Percentiles rank a stretch among this genome's conserved stretches.
phyloP scores from a whole-genome alignment of 2,888 invertebrate genomes.

The Eulithis prunata region DNA sequence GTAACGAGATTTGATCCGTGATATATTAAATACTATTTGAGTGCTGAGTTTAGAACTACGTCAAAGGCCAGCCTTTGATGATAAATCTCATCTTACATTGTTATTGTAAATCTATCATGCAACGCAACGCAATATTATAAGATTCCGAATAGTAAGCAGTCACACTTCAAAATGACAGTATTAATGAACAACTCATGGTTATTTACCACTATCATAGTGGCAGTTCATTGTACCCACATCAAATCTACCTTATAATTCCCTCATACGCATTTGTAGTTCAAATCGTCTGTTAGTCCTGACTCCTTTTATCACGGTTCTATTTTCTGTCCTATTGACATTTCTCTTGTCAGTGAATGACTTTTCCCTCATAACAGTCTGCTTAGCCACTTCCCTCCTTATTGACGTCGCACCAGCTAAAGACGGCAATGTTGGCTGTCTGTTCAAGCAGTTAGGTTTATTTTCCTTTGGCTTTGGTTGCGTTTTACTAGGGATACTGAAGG shows the following conservation, averaged over 20 bases:
- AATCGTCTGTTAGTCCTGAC: constrained; percentile 89
- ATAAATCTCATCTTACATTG: no score
- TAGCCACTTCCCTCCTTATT: constrained; percentile 57
- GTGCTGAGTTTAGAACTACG: neutral
- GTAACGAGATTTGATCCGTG: no score
- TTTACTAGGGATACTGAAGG: constrained; percentile 64
- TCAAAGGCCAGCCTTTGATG: constrained; percentile 13
- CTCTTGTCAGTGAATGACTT: constrained; percentile 67
- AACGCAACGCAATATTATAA: neutral
- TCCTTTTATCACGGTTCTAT: constrained; percentile 84
- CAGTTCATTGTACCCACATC: no score
- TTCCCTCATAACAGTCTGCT: constrained; percentile 67
- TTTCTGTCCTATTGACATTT: constrained; percentile 62
- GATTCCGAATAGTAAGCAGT: no score
- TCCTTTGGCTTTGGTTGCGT: constrained; percentile 40
- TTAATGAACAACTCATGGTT: no score
- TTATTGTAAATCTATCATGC: neutral
- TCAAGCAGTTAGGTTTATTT: constrained; percentile 46
- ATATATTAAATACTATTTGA: neutral
- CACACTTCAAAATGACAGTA: no score
- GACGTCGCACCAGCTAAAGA: constrained; percentile 59
- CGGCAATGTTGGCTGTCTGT: constrained; percentile 50
- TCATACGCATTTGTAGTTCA: constrained; percentile 88
- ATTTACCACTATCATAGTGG: no score
- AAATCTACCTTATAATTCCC: constrained; percentile 66